A percentile compares a stretch with the other conserved stretches of the same genome.
Conservation (phyloP, 2,797 vertebrate genomes). For the Masticophis lateralis region DNA sequence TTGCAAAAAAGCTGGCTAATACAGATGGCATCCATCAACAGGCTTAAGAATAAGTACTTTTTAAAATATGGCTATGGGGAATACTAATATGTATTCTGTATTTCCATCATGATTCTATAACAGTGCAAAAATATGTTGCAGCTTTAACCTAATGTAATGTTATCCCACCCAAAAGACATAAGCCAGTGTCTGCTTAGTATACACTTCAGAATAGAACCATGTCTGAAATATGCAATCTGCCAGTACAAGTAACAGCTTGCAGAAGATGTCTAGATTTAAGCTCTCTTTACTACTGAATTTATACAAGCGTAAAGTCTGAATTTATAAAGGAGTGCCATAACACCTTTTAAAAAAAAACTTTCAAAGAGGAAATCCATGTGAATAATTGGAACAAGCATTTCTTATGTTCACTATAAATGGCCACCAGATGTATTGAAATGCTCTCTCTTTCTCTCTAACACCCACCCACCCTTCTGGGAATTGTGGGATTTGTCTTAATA, state of each 20-base stretch:
- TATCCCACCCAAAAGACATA: slow-evolving; percentile 40
- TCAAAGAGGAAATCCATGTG: slow-evolving; percentile 60
- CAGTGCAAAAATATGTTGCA: slow-evolving; percentile 34
- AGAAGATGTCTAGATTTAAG: slow-evolving; percentile 50
- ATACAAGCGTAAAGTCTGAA: slow-evolving; percentile 14
- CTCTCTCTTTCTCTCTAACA: not conserved
- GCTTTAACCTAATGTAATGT: slow-evolving; percentile 16
- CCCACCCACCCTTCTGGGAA: slow-evolving; percentile 24
- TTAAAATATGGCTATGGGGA: not conserved
- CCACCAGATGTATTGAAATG: slow-evolving; percentile 54
- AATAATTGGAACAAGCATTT: slow-evolving; percentile 61
- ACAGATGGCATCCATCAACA: not conserved
- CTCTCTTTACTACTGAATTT: slow-evolving; percentile 55
- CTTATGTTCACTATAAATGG: slow-evolving; percentile 55
- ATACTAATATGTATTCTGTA: slow-evolving; percentile 8
- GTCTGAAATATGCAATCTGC: slow-evolving; percentile 49
- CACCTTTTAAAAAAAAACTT: slow-evolving; percentile 47
- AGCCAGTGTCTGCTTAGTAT: slow-evolving; percentile 41
- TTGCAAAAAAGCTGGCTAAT: not conserved
- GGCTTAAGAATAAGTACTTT: not conserved
- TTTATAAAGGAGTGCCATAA: slow-evolving; percentile 63
- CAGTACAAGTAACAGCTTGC: slow-evolving; percentile 36
- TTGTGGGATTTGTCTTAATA: slow-evolving; percentile 48
- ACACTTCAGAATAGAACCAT: slow-evolving; percentile 42
- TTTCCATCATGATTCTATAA: slow-evolving; percentile 28